Evolutionary conservation across 1,140 invertebrate species (phyloP), one percentile per base, ranked within the genome.

Genomic region (Drosophila yakuba): DNA sequence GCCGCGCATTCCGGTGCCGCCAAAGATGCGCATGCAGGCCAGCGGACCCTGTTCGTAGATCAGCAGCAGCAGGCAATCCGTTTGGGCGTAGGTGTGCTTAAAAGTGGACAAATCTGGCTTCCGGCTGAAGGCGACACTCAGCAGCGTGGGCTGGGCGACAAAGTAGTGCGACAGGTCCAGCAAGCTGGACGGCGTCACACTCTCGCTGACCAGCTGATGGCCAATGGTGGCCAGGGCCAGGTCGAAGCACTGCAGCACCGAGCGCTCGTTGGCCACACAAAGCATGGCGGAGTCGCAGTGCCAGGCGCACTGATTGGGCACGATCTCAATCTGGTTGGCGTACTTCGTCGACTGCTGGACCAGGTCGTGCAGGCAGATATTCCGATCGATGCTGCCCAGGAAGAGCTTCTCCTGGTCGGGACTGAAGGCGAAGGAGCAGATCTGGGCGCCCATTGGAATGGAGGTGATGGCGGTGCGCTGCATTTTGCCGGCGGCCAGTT

Each of bases 241-340:
- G 82, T 97, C 96, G 92, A 96, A 96, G 91, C 96, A 96, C 93
- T 97, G 96, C 56, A 97, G 93, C 79, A 96, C 95, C 7, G 96
- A 95, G 71, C 94, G 93, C 69, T 96, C 95, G 92, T 96, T 97
- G 11, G 94, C 94, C 35, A 96, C 93, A 15, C 95, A 93, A 41
- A 96, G 93, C 69, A 97, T 83, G 45, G 94, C 94, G 36, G 95
- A 96, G 78, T 95, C 94, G 51, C 94, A 94, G 90, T 97, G 96
- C 96, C 96, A 97, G 32, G 94, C 93, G 45, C 95, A 94, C 62
- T 95, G 93, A 36, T 95, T 95, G 17, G 96, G 95, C 79, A 96
- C 95, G 93, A 97, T 95, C 94, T 41, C 91, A 28, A 91, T 91
- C 57, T 91, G 90, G 17, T 90, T 61, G 10, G 94, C 93, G 47